Evolutionary conservation across 2,797 vertebrate genomes (phyloP).

Genomic region (Emys orbicularis): DNA sequence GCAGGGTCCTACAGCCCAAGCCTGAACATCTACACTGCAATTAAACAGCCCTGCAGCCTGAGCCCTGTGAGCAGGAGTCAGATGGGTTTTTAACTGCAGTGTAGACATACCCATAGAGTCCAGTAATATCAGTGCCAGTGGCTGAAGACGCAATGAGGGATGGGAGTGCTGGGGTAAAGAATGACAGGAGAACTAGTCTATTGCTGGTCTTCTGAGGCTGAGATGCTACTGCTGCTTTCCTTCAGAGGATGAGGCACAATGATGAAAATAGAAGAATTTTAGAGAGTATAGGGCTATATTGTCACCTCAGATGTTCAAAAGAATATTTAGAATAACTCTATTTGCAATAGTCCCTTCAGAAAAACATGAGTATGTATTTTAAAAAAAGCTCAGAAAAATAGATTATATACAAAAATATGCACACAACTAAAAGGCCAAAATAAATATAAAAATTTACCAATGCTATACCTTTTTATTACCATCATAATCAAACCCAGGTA

Average conservation of each 20-base stretch:
- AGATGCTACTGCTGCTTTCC: neutral
- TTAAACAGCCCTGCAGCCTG: neutral
- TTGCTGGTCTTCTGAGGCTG: neutral
- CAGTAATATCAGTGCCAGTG: neutral
- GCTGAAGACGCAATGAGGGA: neutral
- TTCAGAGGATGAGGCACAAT: neutral
- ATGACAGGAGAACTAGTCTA: neutral
- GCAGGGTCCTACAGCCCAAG: neutral
- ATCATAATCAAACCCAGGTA: no score
- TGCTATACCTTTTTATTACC: no score
- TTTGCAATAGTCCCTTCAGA: neutral
- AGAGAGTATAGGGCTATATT: neutral
- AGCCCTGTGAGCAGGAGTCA: neutral
- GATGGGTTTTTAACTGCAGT: neutral
- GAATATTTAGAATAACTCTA: neutral
- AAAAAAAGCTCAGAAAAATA: neutral
- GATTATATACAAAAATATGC: no score
- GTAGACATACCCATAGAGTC: neutral
- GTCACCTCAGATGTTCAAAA: neutral
- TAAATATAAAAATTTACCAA: no score
- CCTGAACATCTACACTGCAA: neutral
- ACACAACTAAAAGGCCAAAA: no score
- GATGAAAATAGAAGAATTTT: neutral
- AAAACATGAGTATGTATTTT: neutral
- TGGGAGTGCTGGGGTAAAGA: neutral